Conservation (phyloP, 2,888 invertebrate genomes). For the Plagiodera versicolora region DNA sequence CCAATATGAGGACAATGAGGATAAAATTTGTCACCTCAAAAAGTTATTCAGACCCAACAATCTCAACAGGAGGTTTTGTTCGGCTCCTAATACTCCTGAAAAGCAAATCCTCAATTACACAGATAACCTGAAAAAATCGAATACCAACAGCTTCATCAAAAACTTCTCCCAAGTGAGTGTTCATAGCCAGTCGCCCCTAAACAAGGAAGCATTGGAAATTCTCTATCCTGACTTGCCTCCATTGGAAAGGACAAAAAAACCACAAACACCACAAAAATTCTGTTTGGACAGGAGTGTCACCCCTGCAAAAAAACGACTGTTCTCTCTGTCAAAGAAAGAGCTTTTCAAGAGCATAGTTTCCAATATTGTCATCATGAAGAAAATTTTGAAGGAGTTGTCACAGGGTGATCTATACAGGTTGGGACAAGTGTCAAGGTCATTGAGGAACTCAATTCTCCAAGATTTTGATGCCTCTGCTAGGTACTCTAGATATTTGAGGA, state of each 20-base stretch:
- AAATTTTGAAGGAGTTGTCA: constrained; percentile 44
- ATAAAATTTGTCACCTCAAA: not conserved
- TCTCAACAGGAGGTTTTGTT: constrained; percentile 18
- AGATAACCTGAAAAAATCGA: constrained; percentile 18
- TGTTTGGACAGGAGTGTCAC: constrained; percentile 33
- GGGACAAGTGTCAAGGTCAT: constrained; percentile 39
- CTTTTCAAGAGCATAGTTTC: constrained; percentile 32
- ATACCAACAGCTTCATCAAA: constrained; percentile 31
- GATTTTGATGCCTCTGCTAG: constrained; percentile 33
- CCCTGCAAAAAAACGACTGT: constrained; percentile 44
- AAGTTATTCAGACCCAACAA: constrained; percentile 17
- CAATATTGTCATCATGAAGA: constrained; percentile 42
- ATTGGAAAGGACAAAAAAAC: constrained; percentile 29
- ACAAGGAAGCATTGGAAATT: constrained; percentile 44
- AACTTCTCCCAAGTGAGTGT: constrained; percentile 39
- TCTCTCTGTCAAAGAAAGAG: constrained; percentile 30
- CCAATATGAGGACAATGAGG: not conserved
- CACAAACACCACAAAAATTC: constrained; percentile 40
- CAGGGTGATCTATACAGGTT: constrained; percentile 47
- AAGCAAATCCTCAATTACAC: constrained; percentile 27
- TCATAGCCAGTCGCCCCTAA: constrained; percentile 38
- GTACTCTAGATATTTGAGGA: constrained; percentile 31
- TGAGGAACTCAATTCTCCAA: constrained; percentile 33
- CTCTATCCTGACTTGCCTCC: constrained; percentile 45
- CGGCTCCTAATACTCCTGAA: constrained; percentile 37